These are phyloP conservation scores for Oplegnathus fasciatus DNA, from an alignment of 2,113 vertebrate genomes.

Conservation along the genomic window DNA sequence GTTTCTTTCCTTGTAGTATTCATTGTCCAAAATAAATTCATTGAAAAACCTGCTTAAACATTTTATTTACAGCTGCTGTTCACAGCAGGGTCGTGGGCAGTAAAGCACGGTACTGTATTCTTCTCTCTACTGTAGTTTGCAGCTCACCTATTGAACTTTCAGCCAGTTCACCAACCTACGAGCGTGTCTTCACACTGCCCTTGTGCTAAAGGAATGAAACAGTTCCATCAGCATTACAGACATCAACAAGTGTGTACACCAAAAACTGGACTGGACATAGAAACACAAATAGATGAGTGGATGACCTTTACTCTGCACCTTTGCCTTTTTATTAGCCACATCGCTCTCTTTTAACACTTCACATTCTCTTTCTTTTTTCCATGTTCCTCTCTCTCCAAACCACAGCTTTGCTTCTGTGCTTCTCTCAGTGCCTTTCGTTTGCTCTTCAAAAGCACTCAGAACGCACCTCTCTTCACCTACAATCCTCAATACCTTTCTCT, in stretches of 20 bases:
- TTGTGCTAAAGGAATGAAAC: not conserved
- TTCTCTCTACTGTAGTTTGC: not conserved
- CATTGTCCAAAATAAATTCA: not conserved
- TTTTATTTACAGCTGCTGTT: not conserved
- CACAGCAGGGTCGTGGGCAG: not conserved
- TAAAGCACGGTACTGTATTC: not conserved
- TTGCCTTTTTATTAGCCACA: not conserved
- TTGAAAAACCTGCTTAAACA: not conserved
- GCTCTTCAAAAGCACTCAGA: conserved; percentile 42
- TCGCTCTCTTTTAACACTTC: not conserved
- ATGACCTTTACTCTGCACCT: conserved; percentile 17
- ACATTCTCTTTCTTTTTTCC: not conserved
- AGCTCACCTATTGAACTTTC: conserved; percentile 24
- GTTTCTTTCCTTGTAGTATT: not conserved
- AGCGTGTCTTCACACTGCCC: conserved; percentile 2
- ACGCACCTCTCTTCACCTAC: conserved; percentile 36
- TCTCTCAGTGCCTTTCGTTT: conserved; percentile 22
- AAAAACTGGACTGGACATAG: conserved; percentile 3
- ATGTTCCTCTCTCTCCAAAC: not conserved
- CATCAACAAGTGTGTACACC: conserved; percentile 54
- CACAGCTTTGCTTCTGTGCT: not conserved
- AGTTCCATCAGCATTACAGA: conserved; percentile 3
- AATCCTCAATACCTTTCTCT: conserved; percentile 28
- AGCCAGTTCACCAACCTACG: not conserved
- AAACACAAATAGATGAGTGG: not conserved